phyloP scores from a whole-genome alignment of 2,113 vertebrate genomes.

The Rhea pennata region DNA sequence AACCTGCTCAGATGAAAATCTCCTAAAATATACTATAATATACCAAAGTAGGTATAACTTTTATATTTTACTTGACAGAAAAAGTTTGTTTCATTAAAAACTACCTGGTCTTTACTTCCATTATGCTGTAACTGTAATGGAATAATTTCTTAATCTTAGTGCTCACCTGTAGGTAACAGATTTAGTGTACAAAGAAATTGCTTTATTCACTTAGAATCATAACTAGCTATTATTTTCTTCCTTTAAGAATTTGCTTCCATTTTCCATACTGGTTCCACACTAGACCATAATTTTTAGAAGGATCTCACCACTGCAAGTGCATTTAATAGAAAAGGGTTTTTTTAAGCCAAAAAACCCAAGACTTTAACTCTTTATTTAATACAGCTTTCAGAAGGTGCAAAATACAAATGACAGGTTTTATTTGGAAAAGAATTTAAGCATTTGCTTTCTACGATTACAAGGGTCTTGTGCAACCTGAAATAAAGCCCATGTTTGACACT shows the following conservation, averaged over 20 bases:
- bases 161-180: not conserved
- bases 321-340: not conserved
- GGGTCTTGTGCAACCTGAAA: not conserved
- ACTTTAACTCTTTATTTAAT: not conserved
- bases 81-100: not conserved
- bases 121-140: not conserved
- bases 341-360: not conserved
- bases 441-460: not conserved
- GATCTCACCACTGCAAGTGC: not conserved
- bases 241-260: not conserved
- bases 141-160: not conserved
- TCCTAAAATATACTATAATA: not conserved
- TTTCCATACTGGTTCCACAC: not conserved
- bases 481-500: not conserved
- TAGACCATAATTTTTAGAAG: not conserved
- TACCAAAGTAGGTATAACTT: not conserved
- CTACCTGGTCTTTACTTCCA: not conserved
- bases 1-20: not conserved
- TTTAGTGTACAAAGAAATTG: not conserved
- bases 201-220: not conserved
- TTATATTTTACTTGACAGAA: not conserved
- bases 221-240: not conserved
- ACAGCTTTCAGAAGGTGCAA: not conserved
- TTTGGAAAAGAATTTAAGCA: not conserved
- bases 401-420: not conserved